These are phyloP conservation scores for Apantesis nais DNA, from an alignment of 2,888 invertebrate genomes.

Conservation along the genomic window DNA sequence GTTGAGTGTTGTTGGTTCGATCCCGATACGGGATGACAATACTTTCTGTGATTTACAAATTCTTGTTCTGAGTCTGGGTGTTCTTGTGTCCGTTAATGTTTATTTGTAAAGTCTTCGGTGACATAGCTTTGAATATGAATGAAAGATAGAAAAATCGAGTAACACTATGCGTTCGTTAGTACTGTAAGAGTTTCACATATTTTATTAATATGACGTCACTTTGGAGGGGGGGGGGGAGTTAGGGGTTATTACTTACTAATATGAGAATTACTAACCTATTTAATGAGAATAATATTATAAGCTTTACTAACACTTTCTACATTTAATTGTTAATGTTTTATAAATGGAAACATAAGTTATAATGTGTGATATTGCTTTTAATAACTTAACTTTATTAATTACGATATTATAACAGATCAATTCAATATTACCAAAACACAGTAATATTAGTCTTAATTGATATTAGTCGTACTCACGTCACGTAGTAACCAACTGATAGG, in stretches of 20 bases:
- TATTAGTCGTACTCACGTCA: not conserved
- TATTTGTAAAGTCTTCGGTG: not conserved
- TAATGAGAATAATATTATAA: not conserved
- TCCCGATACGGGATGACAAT: not conserved
- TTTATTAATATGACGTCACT: not conserved
- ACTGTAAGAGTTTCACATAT: not conserved
- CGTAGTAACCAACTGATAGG: not conserved
- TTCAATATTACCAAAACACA: not conserved
- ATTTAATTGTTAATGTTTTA: not conserved
- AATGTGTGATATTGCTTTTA: not conserved
- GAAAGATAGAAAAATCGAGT: not conserved
- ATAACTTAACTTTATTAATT: not conserved
- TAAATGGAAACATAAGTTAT: not conserved
- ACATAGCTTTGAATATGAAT: not conserved
- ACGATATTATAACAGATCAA: not conserved
- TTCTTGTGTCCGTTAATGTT: not conserved
- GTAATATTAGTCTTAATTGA: not conserved
- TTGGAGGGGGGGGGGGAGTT: not conserved
- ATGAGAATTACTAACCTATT: not conserved
- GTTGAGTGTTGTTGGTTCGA: no score
- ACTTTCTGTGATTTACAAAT: not conserved
- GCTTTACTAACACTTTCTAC: conserved; percentile 1
- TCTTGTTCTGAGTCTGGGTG: not conserved
- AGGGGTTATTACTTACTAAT: not conserved
- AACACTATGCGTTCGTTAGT: not conserved